phyloP scores from a whole-genome alignment of 1,140 invertebrate genomes.

The Bombus impatiens region DNA sequence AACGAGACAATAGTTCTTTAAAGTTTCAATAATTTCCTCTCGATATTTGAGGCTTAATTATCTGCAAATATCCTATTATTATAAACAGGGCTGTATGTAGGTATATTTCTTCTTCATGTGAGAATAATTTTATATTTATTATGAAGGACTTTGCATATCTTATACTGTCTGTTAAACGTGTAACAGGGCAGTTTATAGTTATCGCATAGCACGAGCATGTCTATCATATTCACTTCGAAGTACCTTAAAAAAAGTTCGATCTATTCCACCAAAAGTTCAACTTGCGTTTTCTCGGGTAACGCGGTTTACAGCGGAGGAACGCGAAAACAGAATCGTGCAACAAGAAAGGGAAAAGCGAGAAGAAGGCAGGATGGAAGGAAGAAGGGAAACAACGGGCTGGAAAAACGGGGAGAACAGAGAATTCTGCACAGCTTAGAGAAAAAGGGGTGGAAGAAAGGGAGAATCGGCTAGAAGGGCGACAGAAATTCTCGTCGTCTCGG shows the following conservation, averaged over 20 bases:
- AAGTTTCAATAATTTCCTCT: too few species aligned
- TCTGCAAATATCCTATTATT: too few species aligned
- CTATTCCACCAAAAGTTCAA: not conserved
- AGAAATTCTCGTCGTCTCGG: conserved; percentile 64
- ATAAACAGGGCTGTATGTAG: too few species aligned
- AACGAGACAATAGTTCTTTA: too few species aligned
- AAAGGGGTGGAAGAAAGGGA: not conserved
- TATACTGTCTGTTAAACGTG: not conserved
- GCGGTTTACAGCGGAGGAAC: not conserved
- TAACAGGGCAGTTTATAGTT: not conserved
- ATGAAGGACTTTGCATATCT: not conserved
- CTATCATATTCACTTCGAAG: not conserved
- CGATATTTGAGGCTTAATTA: too few species aligned
- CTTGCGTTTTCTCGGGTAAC: not conserved
- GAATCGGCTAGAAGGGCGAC: conserved; percentile 35
- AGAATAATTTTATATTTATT: too few species aligned
- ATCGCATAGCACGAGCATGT: not conserved
- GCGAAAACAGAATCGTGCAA: not conserved
- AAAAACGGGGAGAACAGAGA: conserved; percentile 29
- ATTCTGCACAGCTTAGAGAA: conserved; percentile 28
- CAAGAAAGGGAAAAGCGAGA: not conserved
- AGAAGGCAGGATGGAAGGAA: not conserved
- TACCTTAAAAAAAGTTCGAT: not conserved
- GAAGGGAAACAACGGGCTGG: not conserved
- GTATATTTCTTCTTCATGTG: too few species aligned